Conservation (phyloP, 2,797 vertebrate species). For the Danionella dracula region DNA sequence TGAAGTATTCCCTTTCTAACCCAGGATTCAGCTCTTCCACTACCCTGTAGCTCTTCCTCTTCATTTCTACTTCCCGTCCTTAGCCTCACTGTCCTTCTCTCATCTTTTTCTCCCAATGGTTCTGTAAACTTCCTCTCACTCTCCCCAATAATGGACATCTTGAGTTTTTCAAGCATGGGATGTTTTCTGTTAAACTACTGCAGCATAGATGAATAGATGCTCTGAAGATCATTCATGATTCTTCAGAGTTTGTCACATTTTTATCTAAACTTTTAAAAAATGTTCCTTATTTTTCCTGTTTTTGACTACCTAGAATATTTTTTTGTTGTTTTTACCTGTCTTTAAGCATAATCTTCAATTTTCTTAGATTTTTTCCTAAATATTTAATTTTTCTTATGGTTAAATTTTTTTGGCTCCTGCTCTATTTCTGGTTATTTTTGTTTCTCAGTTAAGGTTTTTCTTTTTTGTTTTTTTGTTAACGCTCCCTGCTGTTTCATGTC, state of each 20-base stretch:
- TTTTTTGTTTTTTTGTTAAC: no score
- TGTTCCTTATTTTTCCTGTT: no score
- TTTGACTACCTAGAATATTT: no score
- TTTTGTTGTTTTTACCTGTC: no score
- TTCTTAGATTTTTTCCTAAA: no score
- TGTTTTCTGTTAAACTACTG: constrained; percentile 11
- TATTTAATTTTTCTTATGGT: no score
- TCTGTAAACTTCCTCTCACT: not conserved
- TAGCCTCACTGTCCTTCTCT: not conserved
- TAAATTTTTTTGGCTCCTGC: no score
- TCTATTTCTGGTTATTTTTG: no score
- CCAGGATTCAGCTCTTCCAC: not conserved
- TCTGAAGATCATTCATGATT: not conserved
- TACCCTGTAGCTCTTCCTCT: constrained; percentile 12
- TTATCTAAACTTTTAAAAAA: no score
- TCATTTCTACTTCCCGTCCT: not conserved
- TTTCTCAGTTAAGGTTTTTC: no score
- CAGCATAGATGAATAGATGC: not conserved
- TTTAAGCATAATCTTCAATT: no score
- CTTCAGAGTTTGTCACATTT: not conserved
- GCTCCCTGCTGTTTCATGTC: no score
- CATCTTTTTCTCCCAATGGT: not conserved
- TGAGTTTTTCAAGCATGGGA: not conserved
- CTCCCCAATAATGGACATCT: not conserved
- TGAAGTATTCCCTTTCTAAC: constrained; percentile 9